Conservation (phyloP, 2,113 vertebrate genomes). For the Sula dactylatra region DNA sequence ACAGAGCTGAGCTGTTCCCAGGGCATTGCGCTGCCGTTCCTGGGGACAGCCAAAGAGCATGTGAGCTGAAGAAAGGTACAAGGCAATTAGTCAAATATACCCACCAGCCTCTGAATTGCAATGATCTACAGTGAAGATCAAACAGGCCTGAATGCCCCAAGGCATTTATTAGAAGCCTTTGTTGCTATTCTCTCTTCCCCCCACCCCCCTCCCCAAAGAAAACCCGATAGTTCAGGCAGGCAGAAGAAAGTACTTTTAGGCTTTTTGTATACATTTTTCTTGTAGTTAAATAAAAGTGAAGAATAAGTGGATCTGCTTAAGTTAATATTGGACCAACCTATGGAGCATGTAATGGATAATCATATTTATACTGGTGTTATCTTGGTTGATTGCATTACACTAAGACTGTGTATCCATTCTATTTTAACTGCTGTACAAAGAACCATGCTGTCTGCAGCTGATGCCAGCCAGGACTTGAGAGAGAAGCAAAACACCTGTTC, state of each 20-base stretch:
- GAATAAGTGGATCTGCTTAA: neutral
- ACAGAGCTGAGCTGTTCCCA: neutral
- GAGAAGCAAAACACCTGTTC: neutral
- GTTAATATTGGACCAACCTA: neutral
- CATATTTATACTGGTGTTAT: neutral
- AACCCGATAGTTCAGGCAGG: neutral
- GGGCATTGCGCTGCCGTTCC: neutral
- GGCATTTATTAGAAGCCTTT: neutral
- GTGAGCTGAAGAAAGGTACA: neutral
- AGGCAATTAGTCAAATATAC: neutral
- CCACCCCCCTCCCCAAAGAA: no score
- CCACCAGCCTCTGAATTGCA: neutral
- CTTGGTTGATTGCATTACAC: neutral
- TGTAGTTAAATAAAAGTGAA: neutral
- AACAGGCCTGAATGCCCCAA: neutral
- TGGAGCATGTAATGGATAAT: neutral
- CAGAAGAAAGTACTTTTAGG: neutral
- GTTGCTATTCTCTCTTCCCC: neutral
- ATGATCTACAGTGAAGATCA: neutral
- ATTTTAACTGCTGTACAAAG: no score
- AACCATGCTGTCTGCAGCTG: neutral
- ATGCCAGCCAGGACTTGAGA: neutral
- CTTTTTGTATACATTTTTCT: neutral
- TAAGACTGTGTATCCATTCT: neutral
- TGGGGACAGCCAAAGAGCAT: accelerated